Evolutionary conservation across 2,113 vertebrate species (phyloP).

Genomic region (Meleagris gallopavo): DNA sequence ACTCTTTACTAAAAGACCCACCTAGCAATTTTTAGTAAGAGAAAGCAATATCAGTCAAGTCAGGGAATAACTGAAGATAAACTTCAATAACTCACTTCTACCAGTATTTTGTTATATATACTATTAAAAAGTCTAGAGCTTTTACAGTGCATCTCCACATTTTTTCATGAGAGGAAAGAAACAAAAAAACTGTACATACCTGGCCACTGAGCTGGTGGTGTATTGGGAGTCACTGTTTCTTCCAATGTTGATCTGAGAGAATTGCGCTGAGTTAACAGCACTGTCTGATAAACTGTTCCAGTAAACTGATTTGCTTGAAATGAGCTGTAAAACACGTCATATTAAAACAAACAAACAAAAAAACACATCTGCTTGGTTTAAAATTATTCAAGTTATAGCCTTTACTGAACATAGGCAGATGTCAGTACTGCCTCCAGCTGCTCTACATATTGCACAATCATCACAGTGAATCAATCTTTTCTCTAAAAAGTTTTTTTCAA

Average conservation of each 20-base stretch:
- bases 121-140: background rate
- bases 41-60: background rate
- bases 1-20: background rate
- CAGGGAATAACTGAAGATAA: background rate
- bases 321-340: conserved; percentile 74
- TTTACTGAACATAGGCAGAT: background rate
- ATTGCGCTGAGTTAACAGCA: conserved; percentile 86
- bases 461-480: background rate
- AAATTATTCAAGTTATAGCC: background rate
- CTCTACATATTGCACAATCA: background rate
- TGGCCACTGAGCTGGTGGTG: conserved; percentile 95
- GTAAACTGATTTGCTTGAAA: conserved; percentile 93
- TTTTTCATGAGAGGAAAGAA: background rate
- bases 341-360: background rate
- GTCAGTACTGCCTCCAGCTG: background rate
- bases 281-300: conserved; percentile 92
- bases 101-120: background rate
- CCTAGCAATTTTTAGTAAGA: background rate
- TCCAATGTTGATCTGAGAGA: conserved; percentile 84
- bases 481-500: background rate
- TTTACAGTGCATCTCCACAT: background rate
- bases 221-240: conserved; percentile 90
- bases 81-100: background rate
- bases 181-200: conserved; percentile 78
- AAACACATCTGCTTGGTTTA: background rate